Conservation (phyloP, 2,888 invertebrate genomes). For the Ferrisia virgata region DNA sequence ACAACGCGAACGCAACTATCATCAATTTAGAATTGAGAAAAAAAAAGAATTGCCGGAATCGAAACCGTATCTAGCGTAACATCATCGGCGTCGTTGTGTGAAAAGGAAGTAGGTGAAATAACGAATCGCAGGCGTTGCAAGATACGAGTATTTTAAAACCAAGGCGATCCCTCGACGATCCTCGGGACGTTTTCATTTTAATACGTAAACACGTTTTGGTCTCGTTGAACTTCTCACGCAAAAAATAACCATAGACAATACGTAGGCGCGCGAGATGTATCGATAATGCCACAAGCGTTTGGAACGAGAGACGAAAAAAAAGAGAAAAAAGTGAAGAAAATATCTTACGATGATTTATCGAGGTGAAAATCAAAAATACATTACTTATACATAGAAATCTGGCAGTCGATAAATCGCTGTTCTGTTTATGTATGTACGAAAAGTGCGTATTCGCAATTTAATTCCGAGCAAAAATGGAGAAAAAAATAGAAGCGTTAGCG, state of each 20-base stretch:
- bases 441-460: background rate
- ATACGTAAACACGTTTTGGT: background rate
- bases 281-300: background rate
- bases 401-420: slow-evolving; percentile 14
- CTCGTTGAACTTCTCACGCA: background rate
- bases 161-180: slow-evolving; percentile 8
- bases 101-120: background rate
- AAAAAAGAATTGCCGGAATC: background rate
- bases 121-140: background rate
- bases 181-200: background rate
- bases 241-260: background rate
- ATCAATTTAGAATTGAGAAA: background rate
- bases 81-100: background rate
- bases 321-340: background rate
- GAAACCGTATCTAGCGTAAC: background rate
- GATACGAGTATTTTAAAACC: background rate
- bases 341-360: background rate
- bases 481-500: background rate
- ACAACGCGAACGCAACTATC: background rate
- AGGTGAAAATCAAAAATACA: slow-evolving; percentile 12
- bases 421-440: background rate
- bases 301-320: background rate
- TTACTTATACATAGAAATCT: slow-evolving; percentile 17
- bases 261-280: background rate
- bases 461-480: background rate